These are phyloP conservation scores for Ara ararauna DNA, from an alignment of 2,797 vertebrate species.

Conservation along the genomic window DNA sequence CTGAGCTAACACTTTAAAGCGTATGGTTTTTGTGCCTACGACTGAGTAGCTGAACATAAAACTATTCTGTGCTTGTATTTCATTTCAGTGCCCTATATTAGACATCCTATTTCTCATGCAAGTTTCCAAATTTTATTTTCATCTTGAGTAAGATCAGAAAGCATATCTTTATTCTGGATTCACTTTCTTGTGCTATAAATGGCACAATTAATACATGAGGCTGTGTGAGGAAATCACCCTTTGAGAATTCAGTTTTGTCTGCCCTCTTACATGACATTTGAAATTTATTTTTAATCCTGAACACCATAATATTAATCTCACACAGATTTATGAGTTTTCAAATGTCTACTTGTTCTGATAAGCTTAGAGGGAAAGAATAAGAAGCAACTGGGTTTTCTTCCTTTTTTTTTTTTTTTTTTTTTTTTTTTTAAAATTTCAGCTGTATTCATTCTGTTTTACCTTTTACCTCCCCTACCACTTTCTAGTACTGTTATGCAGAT, in stretches of 20 bases:
- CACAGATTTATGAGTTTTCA: not conserved
- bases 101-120: not conserved
- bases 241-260: not conserved
- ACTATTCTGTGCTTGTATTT: not conserved
- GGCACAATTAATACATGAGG: not conserved
- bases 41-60: not conserved
- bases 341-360: not conserved
- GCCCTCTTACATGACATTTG: not conserved
- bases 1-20: not conserved
- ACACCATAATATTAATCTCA: fast-evolving
- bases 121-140: not conserved
- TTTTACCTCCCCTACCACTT: not conserved
- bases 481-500: not conserved
- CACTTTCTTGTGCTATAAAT: not conserved
- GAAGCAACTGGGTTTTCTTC: not conserved
- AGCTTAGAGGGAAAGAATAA: not conserved
- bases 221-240: not conserved
- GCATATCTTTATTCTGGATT: not conserved
- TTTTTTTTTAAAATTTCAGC: not conserved
- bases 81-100: not conserved
- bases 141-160: not conserved
- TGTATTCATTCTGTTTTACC: not conserved
- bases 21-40: not conserved
- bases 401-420: not conserved
- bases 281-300: not conserved